Base-by-base conservation (phyloP, 1,140 invertebrate species). In the Battus philenor region DNA sequence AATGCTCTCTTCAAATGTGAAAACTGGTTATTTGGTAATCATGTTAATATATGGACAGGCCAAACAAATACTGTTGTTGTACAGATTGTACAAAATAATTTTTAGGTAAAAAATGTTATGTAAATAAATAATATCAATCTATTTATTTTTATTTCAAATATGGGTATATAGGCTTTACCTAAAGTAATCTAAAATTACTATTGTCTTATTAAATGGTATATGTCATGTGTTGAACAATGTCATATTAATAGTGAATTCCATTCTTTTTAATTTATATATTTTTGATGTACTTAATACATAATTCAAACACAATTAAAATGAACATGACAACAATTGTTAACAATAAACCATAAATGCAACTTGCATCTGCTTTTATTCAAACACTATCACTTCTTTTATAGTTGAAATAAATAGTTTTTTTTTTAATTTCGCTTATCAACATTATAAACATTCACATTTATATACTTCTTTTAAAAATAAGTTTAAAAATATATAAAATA, bases 401-500 rank as follows among this genome's bases (percentile, higher is more conserved):
- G 45, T 11, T 44, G 38, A 47, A 54, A 39, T 54, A 41, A 46
- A 44, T 43, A 48, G 46, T 49, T 49, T 30, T n/a, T n/a, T n/a
- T n/a, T 55, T 18, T 17, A 60, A 60, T 56, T 65, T 58, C 20
- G 47, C 34, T 45, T 45, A 44, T 12, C 26, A 43, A 38, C 11
- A 4, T 30, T 20, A 50, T 50, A 54, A 16, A 52, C 18, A 47
- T 53, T 44, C 27, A 29, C 31, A 36, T 39, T 13, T 44, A 51
- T 30, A 54, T 34, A 47, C 15, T 49, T 66, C 64, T 66, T 58
- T 59, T 55, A 62, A 61, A 59, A 54, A 53, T 59, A 54, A 61
- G 53, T n/a, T 62, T 29, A 47, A 60, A 62, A 66, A 65, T 60
- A 50, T 59, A 67, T 63, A 69, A 65, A 60, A n/a, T n/a, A n/a